A percentile compares a stretch with the other conserved stretches of the same genome.
phyloP scores from a whole-genome alignment of 2,113 vertebrate species.

The Megalops atlanticus region DNA sequence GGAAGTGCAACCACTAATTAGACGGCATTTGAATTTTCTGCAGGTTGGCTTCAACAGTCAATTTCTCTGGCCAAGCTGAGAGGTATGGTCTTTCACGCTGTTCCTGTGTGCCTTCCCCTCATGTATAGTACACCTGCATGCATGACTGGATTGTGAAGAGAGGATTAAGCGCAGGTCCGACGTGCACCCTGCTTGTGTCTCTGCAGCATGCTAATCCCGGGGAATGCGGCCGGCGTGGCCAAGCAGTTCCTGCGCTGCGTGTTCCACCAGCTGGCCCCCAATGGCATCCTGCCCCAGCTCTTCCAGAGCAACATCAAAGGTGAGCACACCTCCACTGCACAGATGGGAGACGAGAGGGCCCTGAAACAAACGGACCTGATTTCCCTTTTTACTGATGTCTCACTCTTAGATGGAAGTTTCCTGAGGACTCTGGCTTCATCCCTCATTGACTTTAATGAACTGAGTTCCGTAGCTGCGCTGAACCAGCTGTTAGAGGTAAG shows the following conservation, averaged over 20 bases:
- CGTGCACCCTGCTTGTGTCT: slow-evolving; percentile 23
- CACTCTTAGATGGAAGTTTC: slow-evolving; percentile 86
- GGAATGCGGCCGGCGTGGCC: slow-evolving; percentile 95
- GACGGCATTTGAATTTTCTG: slow-evolving; percentile 44
- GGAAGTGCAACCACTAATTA: slow-evolving; percentile 33
- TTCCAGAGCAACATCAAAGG: slow-evolving; percentile 99
- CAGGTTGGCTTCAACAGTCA: slow-evolving; percentile 92
- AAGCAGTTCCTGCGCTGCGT: slow-evolving; percentile 98
- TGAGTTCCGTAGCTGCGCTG: slow-evolving; percentile 92
- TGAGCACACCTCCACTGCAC: slow-evolving; percentile 45
- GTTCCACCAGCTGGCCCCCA: slow-evolving; percentile 95
- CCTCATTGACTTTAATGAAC: slow-evolving; percentile 94
- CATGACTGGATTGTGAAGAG: neutral
- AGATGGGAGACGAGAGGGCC: neutral
- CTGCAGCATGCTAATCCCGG: slow-evolving; percentile 94
- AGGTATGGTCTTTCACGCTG: slow-evolving; percentile 74
- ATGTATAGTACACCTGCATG: neutral
- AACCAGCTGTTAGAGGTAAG: slow-evolving; percentile 94
- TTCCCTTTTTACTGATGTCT: slow-evolving; percentile 25
- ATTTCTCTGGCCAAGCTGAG: slow-evolving; percentile 95
- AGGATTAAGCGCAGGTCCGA: slow-evolving; percentile 11
- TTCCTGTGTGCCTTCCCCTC: neutral
- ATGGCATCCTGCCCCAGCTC: slow-evolving; percentile 94
- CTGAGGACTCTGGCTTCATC: slow-evolving; percentile 87
- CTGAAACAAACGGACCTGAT: neutral